These are phyloP conservation scores for Myotis lucifugus DNA, from an alignment of 2,113 vertebrate species.

Conservation along the genomic window DNA sequence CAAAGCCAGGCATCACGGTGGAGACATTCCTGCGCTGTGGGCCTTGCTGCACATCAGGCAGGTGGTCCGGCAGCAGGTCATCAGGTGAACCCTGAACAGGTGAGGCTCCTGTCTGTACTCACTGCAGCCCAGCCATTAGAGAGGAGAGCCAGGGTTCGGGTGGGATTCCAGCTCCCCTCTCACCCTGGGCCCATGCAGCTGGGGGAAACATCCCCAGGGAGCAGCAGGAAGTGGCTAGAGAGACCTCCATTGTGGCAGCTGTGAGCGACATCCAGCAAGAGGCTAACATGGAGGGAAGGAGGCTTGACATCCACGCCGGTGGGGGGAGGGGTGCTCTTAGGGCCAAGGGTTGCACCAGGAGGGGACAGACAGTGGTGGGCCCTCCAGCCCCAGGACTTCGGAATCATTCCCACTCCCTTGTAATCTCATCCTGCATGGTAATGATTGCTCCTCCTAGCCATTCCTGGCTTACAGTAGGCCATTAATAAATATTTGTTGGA, in stretches of 20 bases:
- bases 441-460: not conserved
- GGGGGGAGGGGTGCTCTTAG: too few species aligned
- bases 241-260: too few species aligned
- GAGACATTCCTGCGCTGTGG: not conserved
- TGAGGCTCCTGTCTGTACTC: not conserved
- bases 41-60: not conserved
- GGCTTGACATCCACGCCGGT: too few species aligned
- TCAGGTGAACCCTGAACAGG: not conserved
- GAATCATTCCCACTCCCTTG: not conserved
- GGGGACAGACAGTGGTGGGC: too few species aligned
- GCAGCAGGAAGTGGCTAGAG: not conserved
- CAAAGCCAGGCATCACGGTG: accelerated
- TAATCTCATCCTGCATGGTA: not conserved
- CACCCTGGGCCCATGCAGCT: not conserved
- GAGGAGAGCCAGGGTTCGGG: not conserved
- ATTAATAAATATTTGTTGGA: not conserved
- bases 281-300: not conserved
- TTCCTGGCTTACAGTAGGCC: not conserved
- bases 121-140: not conserved
- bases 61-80: not conserved
- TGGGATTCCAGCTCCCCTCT: not conserved
- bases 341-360: not conserved
- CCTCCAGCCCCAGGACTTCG: not conserved
- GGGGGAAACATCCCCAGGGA: not conserved
- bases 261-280: not conserved